Evolutionary conservation across 2,113 vertebrate genomes (phyloP).

Genomic region (Rhinopomastus cyanomelas): DNA sequence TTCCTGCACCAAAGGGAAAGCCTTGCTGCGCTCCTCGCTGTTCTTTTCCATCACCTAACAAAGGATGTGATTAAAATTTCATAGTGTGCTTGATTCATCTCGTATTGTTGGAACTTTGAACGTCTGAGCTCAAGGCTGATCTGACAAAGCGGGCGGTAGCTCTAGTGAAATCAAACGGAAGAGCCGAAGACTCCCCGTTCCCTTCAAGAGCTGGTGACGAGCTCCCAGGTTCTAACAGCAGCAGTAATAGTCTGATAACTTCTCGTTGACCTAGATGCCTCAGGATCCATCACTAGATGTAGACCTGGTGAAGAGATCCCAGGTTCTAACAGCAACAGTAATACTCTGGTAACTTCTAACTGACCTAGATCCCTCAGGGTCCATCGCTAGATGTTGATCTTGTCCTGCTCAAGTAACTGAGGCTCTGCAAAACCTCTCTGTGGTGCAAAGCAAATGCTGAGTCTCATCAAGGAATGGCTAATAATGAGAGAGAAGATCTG

Average conservation of each 20-base stretch:
- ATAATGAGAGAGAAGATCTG: not conserved
- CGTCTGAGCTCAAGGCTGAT: not conserved
- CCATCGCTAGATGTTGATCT: not conserved
- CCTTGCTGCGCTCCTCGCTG: not conserved
- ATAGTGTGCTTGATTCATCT: not conserved
- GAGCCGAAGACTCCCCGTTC: not conserved
- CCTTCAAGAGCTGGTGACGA: not conserved
- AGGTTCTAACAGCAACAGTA: not conserved
- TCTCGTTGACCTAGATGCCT: not conserved
- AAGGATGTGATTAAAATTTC: constrained; percentile 17
- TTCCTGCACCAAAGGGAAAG: not conserved
- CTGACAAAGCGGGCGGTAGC: not conserved
- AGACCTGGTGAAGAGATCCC: not conserved
- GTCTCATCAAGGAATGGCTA: not conserved
- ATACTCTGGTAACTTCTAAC: not conserved
- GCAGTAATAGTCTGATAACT: not conserved
- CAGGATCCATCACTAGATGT: not conserved
- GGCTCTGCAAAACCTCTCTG: not conserved
- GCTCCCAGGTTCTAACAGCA: not conserved
- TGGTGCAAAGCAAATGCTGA: not conserved
- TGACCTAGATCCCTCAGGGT: not conserved
- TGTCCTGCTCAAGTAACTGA: not conserved
- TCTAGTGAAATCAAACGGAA: not conserved
- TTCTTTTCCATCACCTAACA: not conserved
- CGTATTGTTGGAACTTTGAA: not conserved